A percentile compares a stretch with the other conserved stretches of the same genome.
These are phyloP conservation scores for Nematolebias whitei DNA, from an alignment of 2,113 vertebrate genomes.

Conservation along the genomic window DNA sequence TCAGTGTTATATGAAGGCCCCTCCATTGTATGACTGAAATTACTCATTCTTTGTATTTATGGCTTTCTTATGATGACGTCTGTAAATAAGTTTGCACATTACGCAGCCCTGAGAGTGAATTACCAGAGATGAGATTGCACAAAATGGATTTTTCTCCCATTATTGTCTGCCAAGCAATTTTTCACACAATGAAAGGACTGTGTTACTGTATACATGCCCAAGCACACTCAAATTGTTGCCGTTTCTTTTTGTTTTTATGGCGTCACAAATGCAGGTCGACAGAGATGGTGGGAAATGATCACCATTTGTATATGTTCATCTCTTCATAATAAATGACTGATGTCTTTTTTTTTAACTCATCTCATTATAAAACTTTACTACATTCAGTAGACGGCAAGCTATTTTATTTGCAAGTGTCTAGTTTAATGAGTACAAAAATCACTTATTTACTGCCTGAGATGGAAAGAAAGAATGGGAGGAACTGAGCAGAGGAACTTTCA, in stretches of 20 bases:
- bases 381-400: constrained; percentile 41
- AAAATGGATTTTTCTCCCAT: constrained; percentile 36
- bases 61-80: constrained; percentile 45
- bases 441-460: constrained; percentile 51
- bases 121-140: constrained; percentile 34
- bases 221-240: constrained; percentile 17
- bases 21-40: constrained; percentile 64
- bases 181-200: not conserved
- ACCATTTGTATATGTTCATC: constrained; percentile 37
- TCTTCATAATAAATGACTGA: constrained; percentile 51
- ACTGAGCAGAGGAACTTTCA: constrained; percentile 3
- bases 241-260: constrained; percentile 10
- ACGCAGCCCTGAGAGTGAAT: constrained; percentile 39
- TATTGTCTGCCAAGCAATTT: constrained; percentile 25
- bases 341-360: constrained; percentile 15
- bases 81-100: constrained; percentile 57
- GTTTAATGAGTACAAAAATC: constrained; percentile 64
- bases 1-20: constrained; percentile 50
- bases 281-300: constrained; percentile 34
- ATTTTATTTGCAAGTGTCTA: constrained; percentile 64
- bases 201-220: constrained; percentile 1
- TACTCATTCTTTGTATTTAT: constrained; percentile 69
- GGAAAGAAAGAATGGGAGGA: not conserved
- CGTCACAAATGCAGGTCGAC: constrained; percentile 31
- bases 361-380: constrained; percentile 56